Conservation (phyloP, 2,888 invertebrate species). For the Lithophane semibrunnea region DNA sequence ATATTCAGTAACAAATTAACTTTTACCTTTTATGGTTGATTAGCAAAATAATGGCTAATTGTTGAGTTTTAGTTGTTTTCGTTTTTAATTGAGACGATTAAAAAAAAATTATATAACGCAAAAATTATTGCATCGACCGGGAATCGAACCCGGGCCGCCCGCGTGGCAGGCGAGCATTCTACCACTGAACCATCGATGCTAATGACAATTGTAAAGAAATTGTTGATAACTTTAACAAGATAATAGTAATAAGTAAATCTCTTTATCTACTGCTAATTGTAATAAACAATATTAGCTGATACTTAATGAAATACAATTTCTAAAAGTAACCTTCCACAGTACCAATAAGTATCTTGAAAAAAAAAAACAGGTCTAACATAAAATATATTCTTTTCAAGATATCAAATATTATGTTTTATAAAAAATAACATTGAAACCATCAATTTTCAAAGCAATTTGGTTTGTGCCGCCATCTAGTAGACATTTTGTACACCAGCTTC, state of each 20-base stretch:
- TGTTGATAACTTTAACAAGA: neutral
- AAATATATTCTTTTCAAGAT: too few species aligned
- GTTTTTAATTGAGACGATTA: slow-evolving; percentile 19
- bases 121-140: slow-evolving; percentile 85
- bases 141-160: slow-evolving; percentile 90
- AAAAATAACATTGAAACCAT: neutral
- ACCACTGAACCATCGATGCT: slow-evolving; percentile 91
- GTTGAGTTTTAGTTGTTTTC: neutral
- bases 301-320: neutral
- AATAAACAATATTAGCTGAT: neutral
- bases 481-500: neutral
- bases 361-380: neutral
- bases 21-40: slow-evolving; percentile 34
- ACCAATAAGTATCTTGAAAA: neutral
- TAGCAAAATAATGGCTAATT: slow-evolving; percentile 22
- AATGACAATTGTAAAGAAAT: fast-evolving
- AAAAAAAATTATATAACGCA: slow-evolving; percentile 20
- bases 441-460: neutral
- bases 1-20: slow-evolving; percentile 21
- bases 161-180: slow-evolving; percentile 91
- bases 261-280: too few species aligned
- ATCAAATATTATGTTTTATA: neutral
- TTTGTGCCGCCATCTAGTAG: slow-evolving; percentile 43
- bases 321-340: neutral
- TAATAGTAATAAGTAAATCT: too few species aligned